Evolutionary conservation across 2,888 invertebrate genomes (phyloP).

Genomic region (Chaitophorus viminalis): DNA sequence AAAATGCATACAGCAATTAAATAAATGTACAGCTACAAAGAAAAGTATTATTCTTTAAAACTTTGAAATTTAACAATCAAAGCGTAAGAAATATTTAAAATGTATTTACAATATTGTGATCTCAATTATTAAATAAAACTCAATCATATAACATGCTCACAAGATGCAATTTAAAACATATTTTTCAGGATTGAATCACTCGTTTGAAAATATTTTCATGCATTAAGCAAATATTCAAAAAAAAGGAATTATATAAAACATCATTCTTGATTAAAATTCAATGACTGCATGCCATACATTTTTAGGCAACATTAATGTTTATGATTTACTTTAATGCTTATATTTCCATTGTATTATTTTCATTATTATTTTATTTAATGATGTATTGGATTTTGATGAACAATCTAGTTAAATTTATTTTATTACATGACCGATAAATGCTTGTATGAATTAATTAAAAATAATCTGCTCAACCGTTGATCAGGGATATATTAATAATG

Average conservation of each 20-base stretch:
- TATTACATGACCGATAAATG: conserved; percentile 50
- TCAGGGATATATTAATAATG: conserved; percentile 51
- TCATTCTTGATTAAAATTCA: conserved; percentile 45
- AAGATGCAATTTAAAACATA: conserved; percentile 45
- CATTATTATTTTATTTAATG: conserved; percentile 42
- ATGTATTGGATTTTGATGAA: conserved; percentile 25
- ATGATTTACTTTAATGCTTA: conserved; percentile 24
- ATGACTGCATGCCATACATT: conserved; percentile 57
- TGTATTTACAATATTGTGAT: conserved; percentile 29
- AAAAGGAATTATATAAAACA: conserved; percentile 15
- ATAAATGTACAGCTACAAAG: conserved; percentile 8
- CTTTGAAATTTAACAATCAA: conserved; percentile 30
- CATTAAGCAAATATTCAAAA: conserved; percentile 41
- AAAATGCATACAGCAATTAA: conserved; percentile 6
- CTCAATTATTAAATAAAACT: conserved; percentile 18
- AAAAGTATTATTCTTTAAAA: background rate
- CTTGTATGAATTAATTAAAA: conserved; percentile 52
- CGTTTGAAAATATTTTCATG: conserved; percentile 27
- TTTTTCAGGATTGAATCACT: background rate
- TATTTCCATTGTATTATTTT: conserved; percentile 35
- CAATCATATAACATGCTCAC: conserved; percentile 45
- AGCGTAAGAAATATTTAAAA: conserved; percentile 11
- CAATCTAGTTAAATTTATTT: conserved; percentile 54
- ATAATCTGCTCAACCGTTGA: conserved; percentile 62
- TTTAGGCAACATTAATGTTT: conserved; percentile 28